Percentiles rank a stretch among this genome's conserved stretches.
These are phyloP conservation scores for Phanerotoma sp. DNA, from an alignment of 2,888 invertebrate genomes.

Conservation along the genomic window DNA sequence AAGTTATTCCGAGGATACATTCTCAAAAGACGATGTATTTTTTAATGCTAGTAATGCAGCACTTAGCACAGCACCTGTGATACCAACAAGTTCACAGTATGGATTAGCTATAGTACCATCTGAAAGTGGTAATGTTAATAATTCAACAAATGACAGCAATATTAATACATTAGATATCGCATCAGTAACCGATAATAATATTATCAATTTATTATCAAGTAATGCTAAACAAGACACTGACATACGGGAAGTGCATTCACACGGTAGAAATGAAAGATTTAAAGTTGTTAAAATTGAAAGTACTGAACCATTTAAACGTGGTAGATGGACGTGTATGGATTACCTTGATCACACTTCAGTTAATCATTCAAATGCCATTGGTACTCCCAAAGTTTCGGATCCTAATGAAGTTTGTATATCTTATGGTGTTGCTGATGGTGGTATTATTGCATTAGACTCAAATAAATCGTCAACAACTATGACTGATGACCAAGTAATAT, in stretches of 20 bases:
- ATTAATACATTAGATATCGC: conserved; percentile 51
- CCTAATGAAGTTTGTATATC: conserved; percentile 57
- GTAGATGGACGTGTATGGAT: conserved; percentile 94
- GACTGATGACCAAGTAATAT: conserved; percentile 42
- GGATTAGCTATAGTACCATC: conserved; percentile 78
- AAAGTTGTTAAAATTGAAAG: conserved; percentile 96
- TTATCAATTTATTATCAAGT: conserved; percentile 53
- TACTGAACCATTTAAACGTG: conserved; percentile 89
- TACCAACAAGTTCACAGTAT: conserved; percentile 81
- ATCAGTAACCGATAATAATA: conserved; percentile 55
- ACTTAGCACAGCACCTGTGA: conserved; percentile 77
- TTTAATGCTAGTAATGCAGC: conserved; percentile 75
- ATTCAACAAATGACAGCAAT: conserved; percentile 52
- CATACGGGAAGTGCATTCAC: conserved; percentile 67
- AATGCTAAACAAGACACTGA: conserved; percentile 58
- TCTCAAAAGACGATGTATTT: conserved; percentile 81
- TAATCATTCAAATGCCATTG: conserved; percentile 50
- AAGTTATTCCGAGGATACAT: conserved; percentile 81
- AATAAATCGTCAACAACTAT: conserved; percentile 41
- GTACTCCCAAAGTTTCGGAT: conserved; percentile 49
- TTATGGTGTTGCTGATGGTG: conserved; percentile 53
- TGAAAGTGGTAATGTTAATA: conserved; percentile 51
- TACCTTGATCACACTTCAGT: conserved; percentile 80
- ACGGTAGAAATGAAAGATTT: conserved; percentile 79
- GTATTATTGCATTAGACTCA: conserved; percentile 48